These are phyloP conservation scores for Lindbergichthys nudifrons DNA, from an alignment of 2,797 vertebrate species.

Conservation along the genomic window DNA sequence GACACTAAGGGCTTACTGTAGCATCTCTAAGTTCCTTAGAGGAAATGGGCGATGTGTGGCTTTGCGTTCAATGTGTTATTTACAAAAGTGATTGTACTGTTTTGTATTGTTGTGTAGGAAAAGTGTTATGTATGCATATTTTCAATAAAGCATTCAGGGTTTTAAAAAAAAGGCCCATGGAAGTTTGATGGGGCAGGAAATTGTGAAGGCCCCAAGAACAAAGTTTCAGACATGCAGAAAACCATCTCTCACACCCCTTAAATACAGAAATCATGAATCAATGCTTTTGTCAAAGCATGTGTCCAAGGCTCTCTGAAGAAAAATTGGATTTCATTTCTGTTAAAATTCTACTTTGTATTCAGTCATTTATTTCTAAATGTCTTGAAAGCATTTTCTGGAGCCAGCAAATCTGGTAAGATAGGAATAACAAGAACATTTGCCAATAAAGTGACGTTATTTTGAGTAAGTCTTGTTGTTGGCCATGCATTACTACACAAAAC, in stretches of 20 bases:
- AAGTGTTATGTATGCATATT: conserved; percentile 90
- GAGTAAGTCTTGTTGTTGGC: conserved; percentile 63
- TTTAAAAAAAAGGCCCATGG: conserved; percentile 76
- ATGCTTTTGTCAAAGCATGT: conserved; percentile 47
- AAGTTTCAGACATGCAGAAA: conserved; percentile 29
- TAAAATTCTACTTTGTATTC: conserved; percentile 50
- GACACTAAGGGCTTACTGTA: conserved; percentile 79
- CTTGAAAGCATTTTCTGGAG: conserved; percentile 51
- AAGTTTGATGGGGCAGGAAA: conserved; percentile 63
- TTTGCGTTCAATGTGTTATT: conserved; percentile 86
- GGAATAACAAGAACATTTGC: conserved; percentile 59
- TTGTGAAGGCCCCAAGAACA: conserved; percentile 19
- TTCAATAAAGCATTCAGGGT: conserved; percentile 92
- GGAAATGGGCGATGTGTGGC: conserved; percentile 69
- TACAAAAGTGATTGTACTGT: conserved; percentile 89
- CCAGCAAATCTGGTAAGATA: conserved; percentile 40
- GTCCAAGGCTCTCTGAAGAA: conserved; percentile 16
- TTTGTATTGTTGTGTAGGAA: conserved; percentile 88
- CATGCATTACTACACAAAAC: conserved; percentile 37
- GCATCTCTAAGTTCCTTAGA: conserved; percentile 77
- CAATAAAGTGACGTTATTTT: conserved; percentile 75
- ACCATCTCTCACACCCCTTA: conserved; percentile 8
- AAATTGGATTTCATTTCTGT: conserved; percentile 40
- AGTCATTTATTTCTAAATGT: conserved; percentile 48
- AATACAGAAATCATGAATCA: conserved; percentile 18